phyloP scores from a whole-genome alignment of 2,113 vertebrate species.

The Drymodes brunneopygia region DNA sequence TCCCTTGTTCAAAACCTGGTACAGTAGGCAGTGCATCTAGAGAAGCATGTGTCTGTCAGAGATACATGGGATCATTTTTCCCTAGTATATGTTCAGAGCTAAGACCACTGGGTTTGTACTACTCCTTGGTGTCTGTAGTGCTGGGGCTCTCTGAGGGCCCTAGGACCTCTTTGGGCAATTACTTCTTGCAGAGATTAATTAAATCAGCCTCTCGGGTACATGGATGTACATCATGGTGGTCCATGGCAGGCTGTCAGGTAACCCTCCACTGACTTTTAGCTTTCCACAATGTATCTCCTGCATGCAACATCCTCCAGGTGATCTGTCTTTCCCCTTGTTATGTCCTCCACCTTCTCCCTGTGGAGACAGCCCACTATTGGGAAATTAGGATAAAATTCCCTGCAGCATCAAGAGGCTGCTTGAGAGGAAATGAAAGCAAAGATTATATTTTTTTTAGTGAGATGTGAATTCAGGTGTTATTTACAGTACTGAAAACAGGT shows the following conservation, averaged over 20 bases:
- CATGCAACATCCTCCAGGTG: neutral
- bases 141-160: neutral
- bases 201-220: rapidly evolving
- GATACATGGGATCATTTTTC: neutral
- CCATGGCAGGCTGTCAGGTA: neutral
- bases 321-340: neutral
- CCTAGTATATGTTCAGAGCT: neutral
- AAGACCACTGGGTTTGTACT: neutral
- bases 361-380: neutral
- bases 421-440: neutral
- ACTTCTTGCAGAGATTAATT: neutral
- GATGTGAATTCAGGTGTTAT: neutral
- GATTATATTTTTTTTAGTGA: neutral
- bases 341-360: neutral
- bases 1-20: neutral
- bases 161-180: neutral
- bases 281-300: neutral
- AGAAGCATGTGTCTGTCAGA: neutral
- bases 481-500: neutral
- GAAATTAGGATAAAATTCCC: neutral
- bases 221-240: rapidly evolving
- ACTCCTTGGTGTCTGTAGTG: neutral
- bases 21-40: neutral
- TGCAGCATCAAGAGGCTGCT: neutral
- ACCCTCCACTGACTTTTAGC: neutral